Percentiles rank a stretch among this genome's conserved stretches.
phyloP scores from a whole-genome alignment of 2,797 vertebrate species.

The Spheniscus humboldti region DNA sequence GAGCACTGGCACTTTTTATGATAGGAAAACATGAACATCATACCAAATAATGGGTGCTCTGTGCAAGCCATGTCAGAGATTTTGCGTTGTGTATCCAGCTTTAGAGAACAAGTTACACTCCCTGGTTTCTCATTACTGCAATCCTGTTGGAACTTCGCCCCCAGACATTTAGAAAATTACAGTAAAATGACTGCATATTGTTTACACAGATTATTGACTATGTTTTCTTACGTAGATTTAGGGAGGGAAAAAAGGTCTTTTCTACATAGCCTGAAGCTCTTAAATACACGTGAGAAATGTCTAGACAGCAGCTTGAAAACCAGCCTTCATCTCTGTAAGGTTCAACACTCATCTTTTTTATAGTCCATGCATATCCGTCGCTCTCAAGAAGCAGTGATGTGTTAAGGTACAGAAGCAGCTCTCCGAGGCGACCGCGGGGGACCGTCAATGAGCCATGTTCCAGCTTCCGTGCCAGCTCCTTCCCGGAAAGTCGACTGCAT shows the following conservation, averaged over 20 bases:
- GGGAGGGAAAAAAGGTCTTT: not conserved
- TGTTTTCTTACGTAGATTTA: not conserved
- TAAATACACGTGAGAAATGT: not conserved
- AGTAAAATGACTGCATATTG: not conserved
- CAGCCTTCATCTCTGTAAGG: not conserved
- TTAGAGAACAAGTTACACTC: not conserved
- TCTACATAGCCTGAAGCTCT: not conserved
- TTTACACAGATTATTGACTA: constrained; percentile 41
- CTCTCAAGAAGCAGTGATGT: not conserved
- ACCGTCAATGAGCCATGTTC: not conserved
- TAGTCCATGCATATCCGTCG: not conserved
- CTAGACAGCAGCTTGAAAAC: constrained; percentile 25
- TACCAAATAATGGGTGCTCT: not conserved
- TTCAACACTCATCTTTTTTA: not conserved
- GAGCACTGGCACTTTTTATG: not conserved
- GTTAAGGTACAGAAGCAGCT: not conserved
- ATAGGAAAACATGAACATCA: not conserved
- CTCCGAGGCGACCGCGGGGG: not conserved
- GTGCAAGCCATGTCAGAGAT: not conserved
- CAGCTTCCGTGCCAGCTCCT: not conserved
- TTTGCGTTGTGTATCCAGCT: not conserved
- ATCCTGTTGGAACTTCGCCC: not conserved
- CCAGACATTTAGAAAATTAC: constrained; percentile 9
- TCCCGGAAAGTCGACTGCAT: not conserved
- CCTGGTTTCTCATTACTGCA: constrained; percentile 34